phyloP scores from a whole-genome alignment of 2,888 invertebrate species.

The Kuschelorhynchus macadamiae region DNA sequence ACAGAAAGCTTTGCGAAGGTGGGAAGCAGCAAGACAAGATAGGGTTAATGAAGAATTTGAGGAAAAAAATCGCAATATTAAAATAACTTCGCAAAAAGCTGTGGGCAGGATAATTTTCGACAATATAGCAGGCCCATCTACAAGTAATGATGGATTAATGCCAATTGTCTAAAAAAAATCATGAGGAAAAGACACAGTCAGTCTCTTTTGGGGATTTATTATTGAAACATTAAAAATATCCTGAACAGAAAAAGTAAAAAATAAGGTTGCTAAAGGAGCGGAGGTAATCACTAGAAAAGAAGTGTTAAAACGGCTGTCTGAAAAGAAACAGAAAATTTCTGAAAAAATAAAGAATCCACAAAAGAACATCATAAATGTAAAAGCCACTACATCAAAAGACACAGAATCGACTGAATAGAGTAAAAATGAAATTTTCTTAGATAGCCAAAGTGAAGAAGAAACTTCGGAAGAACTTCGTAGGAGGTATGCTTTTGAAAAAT shows the following conservation, averaged over 20 bases:
- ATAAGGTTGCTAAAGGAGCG: background rate
- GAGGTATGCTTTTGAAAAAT: background rate
- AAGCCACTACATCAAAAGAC: background rate
- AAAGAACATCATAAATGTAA: background rate
- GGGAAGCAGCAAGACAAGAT: background rate
- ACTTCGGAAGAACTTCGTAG: background rate
- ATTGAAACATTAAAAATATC: background rate
- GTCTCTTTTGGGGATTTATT: background rate
- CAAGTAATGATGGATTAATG: no score
- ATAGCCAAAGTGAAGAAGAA: background rate
- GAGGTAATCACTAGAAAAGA: slow-evolving; percentile 1
- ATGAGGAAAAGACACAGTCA: no score
- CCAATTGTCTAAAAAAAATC: no score
- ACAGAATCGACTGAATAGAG: background rate
- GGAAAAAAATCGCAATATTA: background rate
- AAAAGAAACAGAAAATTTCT: background rate
- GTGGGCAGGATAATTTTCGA: no score
- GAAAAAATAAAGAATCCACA: background rate
- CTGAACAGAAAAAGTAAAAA: slow-evolving; percentile 6
- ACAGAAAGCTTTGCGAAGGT: slow-evolving; percentile 7
- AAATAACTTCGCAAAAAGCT: background rate
- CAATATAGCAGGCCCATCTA: background rate
- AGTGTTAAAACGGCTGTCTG: background rate
- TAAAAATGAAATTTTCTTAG: background rate
- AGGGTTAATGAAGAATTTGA: background rate